Conservation (phyloP, 92 coral and sea anemone species). For the Galaxea fascicularis region DNA sequence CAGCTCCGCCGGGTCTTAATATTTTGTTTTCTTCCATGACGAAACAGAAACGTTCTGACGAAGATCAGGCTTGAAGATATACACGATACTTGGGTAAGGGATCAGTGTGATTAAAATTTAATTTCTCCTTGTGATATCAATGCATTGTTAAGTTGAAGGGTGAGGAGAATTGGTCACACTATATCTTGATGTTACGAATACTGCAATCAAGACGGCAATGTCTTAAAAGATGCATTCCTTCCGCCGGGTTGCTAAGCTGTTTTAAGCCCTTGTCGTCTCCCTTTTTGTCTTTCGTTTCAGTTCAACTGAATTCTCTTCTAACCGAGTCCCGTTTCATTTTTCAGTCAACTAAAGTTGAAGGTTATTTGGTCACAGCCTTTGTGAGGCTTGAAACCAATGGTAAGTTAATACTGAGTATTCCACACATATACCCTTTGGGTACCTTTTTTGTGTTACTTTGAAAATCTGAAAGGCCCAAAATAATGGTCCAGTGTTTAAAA, state of each 20-base stretch:
- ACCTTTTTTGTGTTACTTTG: too few relatives aligned
- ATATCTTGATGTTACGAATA: too few relatives aligned
- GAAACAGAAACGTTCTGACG: constrained; percentile 71
- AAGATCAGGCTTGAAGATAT: constrained; percentile 88
- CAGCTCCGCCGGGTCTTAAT: background rate
- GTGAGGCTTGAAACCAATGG: constrained; percentile 83
- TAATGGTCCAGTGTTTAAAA: too few relatives aligned
- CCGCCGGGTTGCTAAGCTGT: too few relatives aligned
- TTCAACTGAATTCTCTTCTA: background rate
- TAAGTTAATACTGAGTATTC: too few relatives aligned
- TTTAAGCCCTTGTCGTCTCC: too few relatives aligned
- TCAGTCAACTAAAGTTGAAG: constrained; percentile 78
- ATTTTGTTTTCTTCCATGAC: background rate
- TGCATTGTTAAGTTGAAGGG: background rate
- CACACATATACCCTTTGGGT: too few relatives aligned
- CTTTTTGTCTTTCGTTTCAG: too few relatives aligned
- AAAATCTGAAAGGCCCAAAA: too few relatives aligned
- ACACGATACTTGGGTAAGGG: constrained; percentile 85
- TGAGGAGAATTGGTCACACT: background rate
- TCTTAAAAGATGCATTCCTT: too few relatives aligned
- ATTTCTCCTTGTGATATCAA: background rate
- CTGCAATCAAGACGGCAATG: too few relatives aligned
- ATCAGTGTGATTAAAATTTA: background rate
- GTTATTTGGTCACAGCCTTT: constrained; percentile 79
- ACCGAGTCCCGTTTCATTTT: background rate